Evolutionary conservation across 2,113 vertebrate species (phyloP), one percentile per base, ranked within the genome.

Genomic region (Toxotes chatareus): DNA sequence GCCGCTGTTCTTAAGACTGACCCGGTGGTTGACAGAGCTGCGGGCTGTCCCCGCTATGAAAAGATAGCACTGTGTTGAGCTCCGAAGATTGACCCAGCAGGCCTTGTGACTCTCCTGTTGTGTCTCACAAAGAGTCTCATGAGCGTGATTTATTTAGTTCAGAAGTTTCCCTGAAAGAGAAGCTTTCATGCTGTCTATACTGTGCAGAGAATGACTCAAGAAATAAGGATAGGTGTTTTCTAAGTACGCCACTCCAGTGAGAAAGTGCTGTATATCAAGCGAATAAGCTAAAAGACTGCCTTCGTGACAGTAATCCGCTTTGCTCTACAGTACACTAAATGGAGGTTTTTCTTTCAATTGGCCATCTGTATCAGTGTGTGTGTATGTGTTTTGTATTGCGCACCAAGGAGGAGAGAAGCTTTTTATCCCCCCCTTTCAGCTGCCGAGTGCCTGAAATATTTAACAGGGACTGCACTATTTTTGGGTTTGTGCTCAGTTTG

Each of bases 371-470:
- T 85, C 66, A 74, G 65, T 55, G 55, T 85, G 31, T 84, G 67
- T 59, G 57, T 79, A 27, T 27, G 56, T 68, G 42, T 70, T 90
- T 89, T 86, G 81, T 86, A 40, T 84, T 55, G 80, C 63, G 31
- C n/a, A 83, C 79, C 76, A 66, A 83, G 74, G 85, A 83, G 72
- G 62, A 87, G 80, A 84, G 80, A 85, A 73, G 90, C 86, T 85
- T 92, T 91, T 91, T 90, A 90, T 86, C 92, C 71, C 84, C 56
- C 74, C 64, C 73, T 72, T 80, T 89, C 93, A 93, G 92, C 92
- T 92, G 92, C 90, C 53, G 79, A 92, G 90, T 85, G 87, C 90
- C 89, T 93, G 87, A 94, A 94, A 93, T 92, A 93, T 94, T 94
- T 91, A 93, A 92, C 88, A 89, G 86, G 79, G 89, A 91, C 85